A percentile compares a stretch with the other conserved stretches of the same genome.
These are phyloP conservation scores for Ceratina calcarata DNA, from an alignment of 1,140 invertebrate genomes.

Conservation along the genomic window DNA sequence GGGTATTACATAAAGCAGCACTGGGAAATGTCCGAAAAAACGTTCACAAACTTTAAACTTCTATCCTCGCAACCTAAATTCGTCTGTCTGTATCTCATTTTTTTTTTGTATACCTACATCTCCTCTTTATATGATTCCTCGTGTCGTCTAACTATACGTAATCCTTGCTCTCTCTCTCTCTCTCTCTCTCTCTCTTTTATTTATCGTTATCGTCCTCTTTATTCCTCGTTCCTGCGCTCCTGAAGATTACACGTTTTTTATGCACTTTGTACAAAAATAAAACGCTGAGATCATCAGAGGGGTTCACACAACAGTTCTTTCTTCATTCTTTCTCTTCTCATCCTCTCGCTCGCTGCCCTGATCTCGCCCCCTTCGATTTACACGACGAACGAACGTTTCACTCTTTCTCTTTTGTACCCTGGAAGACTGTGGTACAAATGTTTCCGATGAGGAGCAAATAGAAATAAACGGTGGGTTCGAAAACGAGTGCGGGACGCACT, in stretches of 20 bases:
- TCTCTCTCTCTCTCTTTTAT: background rate
- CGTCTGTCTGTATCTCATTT: constrained; percentile 48
- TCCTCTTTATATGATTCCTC: constrained; percentile 39
- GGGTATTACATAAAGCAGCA: constrained; percentile 78
- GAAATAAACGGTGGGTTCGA: constrained; percentile 14
- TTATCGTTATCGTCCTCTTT: constrained; percentile 16
- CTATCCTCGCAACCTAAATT: constrained; percentile 69
- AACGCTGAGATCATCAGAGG: constrained; percentile 74
- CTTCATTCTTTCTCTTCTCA: constrained; percentile 21
- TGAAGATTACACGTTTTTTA: constrained; percentile 67
- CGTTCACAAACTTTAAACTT: constrained; percentile 69
- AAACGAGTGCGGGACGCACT: constrained; percentile 23
- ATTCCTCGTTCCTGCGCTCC: constrained; percentile 48
- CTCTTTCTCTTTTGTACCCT: constrained; percentile 60
- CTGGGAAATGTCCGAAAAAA: constrained; percentile 73
- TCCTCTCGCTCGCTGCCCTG: constrained; percentile 31
- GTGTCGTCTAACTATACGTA: constrained; percentile 29
- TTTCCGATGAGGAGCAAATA: constrained; percentile 19
- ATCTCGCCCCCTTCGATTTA: constrained; percentile 59
- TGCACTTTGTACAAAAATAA: constrained; percentile 79
- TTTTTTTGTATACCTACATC: constrained; percentile 55
- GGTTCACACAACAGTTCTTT: constrained; percentile 65
- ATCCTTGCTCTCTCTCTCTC: constrained; percentile 15
- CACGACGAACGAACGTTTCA: constrained; percentile 54
- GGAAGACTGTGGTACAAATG: constrained; percentile 67